Conservation (phyloP, 1,140 invertebrate genomes). For the Drosophila arawakana region DNA sequence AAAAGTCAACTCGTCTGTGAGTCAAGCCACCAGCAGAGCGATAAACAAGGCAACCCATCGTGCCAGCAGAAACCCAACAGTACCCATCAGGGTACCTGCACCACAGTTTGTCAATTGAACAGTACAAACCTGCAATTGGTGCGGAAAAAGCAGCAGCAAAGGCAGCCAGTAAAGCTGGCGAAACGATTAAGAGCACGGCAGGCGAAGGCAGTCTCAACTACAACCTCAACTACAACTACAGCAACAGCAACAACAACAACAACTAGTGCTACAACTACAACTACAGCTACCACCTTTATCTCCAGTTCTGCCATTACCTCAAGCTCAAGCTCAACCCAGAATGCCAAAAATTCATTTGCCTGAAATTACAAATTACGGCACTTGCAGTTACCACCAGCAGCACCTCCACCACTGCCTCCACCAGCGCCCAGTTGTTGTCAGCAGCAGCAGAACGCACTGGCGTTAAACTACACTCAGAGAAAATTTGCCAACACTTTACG, state of each 20-base stretch:
- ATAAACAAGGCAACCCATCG: constrained; percentile 56
- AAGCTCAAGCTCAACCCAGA: constrained; percentile 35
- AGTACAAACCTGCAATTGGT: constrained; percentile 55
- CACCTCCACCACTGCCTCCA: constrained; percentile 16
- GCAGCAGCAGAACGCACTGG: constrained; percentile 45
- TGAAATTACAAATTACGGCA: constrained; percentile 82
- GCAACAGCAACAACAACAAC: too few relatives aligned
- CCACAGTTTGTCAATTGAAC: constrained; percentile 71
- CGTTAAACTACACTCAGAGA: constrained; percentile 7
- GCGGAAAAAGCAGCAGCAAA: constrained; percentile 1
- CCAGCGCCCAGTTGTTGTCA: constrained; percentile 8
- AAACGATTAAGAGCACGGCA: constrained; percentile 53
- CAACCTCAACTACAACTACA: background rate
- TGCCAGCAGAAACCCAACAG: background rate
- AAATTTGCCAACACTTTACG: too few relatives aligned
- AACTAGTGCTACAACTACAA: too few relatives aligned
- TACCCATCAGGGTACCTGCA: background rate
- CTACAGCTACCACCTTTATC: too few relatives aligned
- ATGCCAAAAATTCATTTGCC: constrained; percentile 81
- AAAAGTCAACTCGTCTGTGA: constrained; percentile 55
- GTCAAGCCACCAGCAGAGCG: constrained; percentile 27
- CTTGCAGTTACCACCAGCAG: constrained; percentile 61
- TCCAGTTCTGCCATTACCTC: background rate
- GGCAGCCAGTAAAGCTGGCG: constrained; percentile 40
- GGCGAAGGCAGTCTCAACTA: constrained; percentile 14